Conservation (phyloP, 1,140 invertebrate genomes). For the Drosophila sp. region DNA sequence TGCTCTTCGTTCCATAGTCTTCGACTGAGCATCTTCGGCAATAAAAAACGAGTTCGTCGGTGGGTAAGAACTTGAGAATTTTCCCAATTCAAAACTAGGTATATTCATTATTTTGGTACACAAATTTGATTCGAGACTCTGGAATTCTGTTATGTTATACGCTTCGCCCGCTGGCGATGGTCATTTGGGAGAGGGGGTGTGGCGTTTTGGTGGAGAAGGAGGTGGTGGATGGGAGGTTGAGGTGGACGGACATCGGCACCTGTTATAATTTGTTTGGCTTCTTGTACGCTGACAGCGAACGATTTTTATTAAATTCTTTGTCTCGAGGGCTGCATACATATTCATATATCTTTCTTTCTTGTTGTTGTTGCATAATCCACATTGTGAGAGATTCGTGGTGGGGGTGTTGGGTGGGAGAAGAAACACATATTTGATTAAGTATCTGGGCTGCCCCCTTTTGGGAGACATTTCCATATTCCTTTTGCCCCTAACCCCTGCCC, state of each 20-base stretch:
- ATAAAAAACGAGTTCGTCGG: no score
- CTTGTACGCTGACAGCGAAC: constrained; percentile 76
- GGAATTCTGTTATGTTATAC: neutral
- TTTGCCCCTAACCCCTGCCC: constrained; percentile 4
- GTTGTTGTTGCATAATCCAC: constrained; percentile 65
- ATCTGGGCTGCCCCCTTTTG: constrained; percentile 52
- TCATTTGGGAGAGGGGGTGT: neutral
- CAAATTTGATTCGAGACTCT: neutral
- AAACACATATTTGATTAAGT: constrained; percentile 74
- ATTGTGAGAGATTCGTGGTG: neutral
- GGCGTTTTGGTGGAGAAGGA: neutral
- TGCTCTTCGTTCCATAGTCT: no score
- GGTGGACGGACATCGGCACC: constrained; percentile 61
- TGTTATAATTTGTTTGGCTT: constrained; percentile 81
- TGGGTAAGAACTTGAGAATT: no score
- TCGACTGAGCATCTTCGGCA: no score
- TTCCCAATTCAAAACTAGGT: no score
- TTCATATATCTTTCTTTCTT: constrained; percentile 1
- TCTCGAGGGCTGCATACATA: constrained; percentile 47
- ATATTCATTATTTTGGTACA: no score
- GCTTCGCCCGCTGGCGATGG: neutral
- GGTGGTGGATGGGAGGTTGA: constrained; percentile 40
- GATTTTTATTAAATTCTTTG: constrained; percentile 79
- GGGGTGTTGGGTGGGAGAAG: neutral
- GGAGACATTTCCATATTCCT: constrained; percentile 31